Percentiles rank a stretch among this genome's conserved stretches.
Evolutionary conservation across 2,888 invertebrate genomes (phyloP).

Genomic region (Adelognathus sp.): DNA sequence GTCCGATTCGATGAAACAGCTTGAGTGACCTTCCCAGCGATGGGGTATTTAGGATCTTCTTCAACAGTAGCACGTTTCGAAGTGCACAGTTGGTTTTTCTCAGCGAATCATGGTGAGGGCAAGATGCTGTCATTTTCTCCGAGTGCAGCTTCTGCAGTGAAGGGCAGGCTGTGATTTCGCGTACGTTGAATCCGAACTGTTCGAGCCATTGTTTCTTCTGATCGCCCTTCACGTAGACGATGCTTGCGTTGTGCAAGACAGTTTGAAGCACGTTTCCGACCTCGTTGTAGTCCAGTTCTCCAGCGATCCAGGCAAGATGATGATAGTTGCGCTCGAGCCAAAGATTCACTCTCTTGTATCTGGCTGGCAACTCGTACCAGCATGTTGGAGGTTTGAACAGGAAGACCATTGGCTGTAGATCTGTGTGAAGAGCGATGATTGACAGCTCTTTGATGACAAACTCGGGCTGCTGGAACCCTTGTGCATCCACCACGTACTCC

Average conservation of each 20-base stretch:
- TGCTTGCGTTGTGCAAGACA: background rate
- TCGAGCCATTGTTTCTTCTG: background rate
- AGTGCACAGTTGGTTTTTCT: background rate
- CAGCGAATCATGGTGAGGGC: background rate
- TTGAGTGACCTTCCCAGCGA: background rate
- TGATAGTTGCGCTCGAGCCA: constrained; percentile 21
- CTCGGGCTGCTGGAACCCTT: no score
- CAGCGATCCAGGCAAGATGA: background rate
- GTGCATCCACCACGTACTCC: no score
- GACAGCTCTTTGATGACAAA: background rate
- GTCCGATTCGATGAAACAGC: background rate
- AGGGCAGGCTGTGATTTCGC: background rate
- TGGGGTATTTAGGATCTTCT: background rate
- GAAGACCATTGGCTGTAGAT: background rate
- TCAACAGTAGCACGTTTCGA: background rate
- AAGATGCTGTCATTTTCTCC: background rate
- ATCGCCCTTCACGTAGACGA: background rate
- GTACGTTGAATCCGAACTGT: background rate
- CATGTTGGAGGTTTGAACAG: constrained; percentile 1
- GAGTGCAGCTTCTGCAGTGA: background rate
- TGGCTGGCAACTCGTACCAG: background rate
- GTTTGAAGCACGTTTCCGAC: background rate
- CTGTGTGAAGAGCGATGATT: background rate
- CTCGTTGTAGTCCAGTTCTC: background rate
- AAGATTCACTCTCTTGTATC: background rate